Percentiles rank a stretch among this genome's conserved stretches.
phyloP scores from a whole-genome alignment of 2,113 vertebrate species.

The Anser cygnoides region DNA sequence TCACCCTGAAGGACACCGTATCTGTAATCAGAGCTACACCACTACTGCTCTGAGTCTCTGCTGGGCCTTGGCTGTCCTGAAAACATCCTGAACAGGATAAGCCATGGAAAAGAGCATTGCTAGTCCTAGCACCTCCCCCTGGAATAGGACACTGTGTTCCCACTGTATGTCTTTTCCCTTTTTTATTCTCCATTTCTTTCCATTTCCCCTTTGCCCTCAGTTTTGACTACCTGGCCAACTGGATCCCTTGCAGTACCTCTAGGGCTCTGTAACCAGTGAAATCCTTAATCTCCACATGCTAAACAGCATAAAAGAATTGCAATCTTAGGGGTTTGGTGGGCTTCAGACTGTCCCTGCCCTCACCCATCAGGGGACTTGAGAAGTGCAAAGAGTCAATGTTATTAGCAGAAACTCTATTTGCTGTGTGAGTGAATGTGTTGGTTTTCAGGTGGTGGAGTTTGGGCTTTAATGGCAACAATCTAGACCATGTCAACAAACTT shows the following conservation, averaged over 20 bases:
- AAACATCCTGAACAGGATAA: not conserved
- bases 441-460: not conserved
- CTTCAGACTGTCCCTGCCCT: not conserved
- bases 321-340: not conserved
- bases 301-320: not conserved
- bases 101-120: not conserved
- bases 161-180: not conserved
- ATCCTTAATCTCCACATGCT: not conserved
- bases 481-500: not conserved
- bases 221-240: not conserved
- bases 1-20: not conserved
- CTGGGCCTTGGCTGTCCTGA: not conserved
- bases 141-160: not conserved
- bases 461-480: not conserved
- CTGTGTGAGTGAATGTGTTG: not conserved
- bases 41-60: not conserved
- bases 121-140: not conserved
- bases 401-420: not conserved
- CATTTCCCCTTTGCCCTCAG: not conserved
- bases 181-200: not conserved
- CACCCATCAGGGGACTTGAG: not conserved
- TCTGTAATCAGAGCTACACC: not conserved
- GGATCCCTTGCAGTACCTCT: not conserved
- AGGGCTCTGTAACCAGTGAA: not conserved
- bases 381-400: not conserved